phyloP scores from a whole-genome alignment of 2,113 vertebrate genomes.

The Zonotrichia leucophrys region DNA sequence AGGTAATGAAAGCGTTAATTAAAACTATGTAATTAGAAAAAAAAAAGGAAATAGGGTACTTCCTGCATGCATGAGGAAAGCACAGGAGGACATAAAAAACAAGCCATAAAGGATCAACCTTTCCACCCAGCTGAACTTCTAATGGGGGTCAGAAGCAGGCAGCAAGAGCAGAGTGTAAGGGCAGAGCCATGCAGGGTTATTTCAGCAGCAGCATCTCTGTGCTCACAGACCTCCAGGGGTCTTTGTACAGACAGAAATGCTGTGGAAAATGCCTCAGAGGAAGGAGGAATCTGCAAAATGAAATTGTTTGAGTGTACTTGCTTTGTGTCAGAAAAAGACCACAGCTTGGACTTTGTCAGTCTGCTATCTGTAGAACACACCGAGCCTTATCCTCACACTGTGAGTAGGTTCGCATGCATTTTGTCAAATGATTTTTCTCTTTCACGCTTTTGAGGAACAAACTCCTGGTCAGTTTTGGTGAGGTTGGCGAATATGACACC shows the following conservation, averaged over 20 bases:
- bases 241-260: background rate
- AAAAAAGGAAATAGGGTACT: background rate
- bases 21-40: background rate
- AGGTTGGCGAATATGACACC: background rate
- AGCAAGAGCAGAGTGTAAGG: background rate
- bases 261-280: background rate
- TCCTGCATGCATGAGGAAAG: background rate
- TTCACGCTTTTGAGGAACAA: background rate
- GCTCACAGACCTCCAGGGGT: rapidly evolving
- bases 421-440: background rate
- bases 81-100: background rate
- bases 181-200: background rate
- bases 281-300: background rate
- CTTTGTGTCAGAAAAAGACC: background rate
- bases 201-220: background rate
- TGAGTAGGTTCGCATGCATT: rapidly evolving
- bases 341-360: background rate
- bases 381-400: background rate
- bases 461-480: background rate
- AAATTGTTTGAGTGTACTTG: background rate
- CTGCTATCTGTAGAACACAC: rapidly evolving
- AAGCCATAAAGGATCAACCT: background rate
- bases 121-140: background rate
- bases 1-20: background rate
- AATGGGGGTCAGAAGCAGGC: rapidly evolving